Conservation (phyloP, 2,888 invertebrate species). For the Steinernema carpocapsae region DNA sequence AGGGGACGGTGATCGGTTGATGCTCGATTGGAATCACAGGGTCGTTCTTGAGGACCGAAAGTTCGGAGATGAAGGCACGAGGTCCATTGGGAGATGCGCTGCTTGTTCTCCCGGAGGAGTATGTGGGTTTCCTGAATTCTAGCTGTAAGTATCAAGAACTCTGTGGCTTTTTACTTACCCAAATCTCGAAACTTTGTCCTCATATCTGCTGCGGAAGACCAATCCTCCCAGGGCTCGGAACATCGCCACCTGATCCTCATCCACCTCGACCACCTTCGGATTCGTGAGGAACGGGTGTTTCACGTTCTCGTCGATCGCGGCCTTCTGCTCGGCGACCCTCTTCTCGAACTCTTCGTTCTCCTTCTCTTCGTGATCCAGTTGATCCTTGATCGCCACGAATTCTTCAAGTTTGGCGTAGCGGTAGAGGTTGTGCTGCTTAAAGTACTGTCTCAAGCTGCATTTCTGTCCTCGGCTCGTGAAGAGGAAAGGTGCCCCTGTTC, state of each 20-base stretch:
- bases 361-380: constrained; percentile 25
- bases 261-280: constrained; percentile 72
- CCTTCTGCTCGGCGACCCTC: constrained; percentile 39
- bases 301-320: constrained; percentile 40
- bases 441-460: constrained; percentile 73
- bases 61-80: neutral
- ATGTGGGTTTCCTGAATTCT: constrained; percentile 39
- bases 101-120: constrained; percentile 36
- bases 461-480: constrained; percentile 78
- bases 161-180: neutral
- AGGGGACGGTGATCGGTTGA: constrained; percentile 84
- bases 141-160: no score
- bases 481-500: constrained; percentile 83
- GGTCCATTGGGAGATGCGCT: constrained; percentile 32
- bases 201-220: constrained; percentile 47
- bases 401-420: constrained; percentile 39
- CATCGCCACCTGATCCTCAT: constrained; percentile 80
- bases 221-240: constrained; percentile 84
- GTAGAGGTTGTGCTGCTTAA: constrained; percentile 57
- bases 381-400: constrained; percentile 30
- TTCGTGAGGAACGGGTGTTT: constrained; percentile 31
- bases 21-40: constrained; percentile 71
- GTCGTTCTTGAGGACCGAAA: constrained; percentile 54
- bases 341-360: constrained; percentile 38
- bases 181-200: constrained; percentile 34